Conservation (phyloP, 2,113 vertebrate genomes). For the Daboia siamensis region DNA sequence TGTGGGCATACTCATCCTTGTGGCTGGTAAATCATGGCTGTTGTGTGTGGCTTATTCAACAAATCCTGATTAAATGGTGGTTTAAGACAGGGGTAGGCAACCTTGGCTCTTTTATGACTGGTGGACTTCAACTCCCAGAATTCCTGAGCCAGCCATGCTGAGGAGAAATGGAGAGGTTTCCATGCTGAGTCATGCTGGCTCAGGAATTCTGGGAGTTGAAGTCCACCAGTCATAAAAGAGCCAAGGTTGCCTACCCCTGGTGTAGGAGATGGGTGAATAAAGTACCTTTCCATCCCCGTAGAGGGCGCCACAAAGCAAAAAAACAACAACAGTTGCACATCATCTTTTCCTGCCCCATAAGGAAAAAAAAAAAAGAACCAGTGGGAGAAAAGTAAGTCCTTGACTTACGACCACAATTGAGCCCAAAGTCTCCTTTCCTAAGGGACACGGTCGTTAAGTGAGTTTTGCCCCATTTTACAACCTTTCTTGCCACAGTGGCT, state of each 20-base stretch:
- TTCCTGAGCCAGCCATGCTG: too few relatives aligned
- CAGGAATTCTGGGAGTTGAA: too few relatives aligned
- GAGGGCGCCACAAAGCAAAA: not conserved
- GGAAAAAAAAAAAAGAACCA: not conserved
- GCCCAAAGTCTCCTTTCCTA: not conserved
- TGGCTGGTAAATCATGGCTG: not conserved
- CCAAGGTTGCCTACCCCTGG: too few relatives aligned
- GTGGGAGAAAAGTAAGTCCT: not conserved
- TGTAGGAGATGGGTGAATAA: not conserved
- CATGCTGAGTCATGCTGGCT: too few relatives aligned
- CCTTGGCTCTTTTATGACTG: too few relatives aligned
- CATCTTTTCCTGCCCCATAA: not conserved
- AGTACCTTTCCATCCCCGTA: not conserved
- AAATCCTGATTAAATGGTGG: not conserved
- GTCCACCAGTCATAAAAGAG: too few relatives aligned
- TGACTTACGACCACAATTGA: not conserved
- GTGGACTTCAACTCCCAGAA: too few relatives aligned
- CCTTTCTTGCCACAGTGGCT: not conserved
- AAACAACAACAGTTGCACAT: not conserved
- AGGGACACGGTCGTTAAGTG: not conserved
- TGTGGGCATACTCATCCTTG: too few relatives aligned
- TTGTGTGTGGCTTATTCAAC: not conserved
- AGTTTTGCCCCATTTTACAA: not conserved
- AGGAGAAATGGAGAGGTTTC: too few relatives aligned
- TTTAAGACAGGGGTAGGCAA: not conserved